Percentiles rank a stretch among this genome's conserved stretches.
phyloP scores from a whole-genome alignment of 2,113 vertebrate genomes.

The Prietella phreatophila region DNA sequence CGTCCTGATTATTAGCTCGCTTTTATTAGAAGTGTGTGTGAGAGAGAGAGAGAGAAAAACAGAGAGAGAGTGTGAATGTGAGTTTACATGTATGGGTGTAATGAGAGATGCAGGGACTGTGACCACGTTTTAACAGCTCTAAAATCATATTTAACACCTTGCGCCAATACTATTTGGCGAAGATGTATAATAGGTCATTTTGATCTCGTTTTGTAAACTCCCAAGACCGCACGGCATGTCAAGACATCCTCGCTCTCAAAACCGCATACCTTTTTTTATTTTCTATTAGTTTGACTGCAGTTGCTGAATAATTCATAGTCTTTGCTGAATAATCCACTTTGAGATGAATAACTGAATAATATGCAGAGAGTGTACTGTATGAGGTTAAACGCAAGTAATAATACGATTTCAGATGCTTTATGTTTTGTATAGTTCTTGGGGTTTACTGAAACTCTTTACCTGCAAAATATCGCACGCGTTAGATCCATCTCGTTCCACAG shows the following conservation, averaged over 20 bases:
- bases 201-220: not conserved
- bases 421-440: too few species aligned
- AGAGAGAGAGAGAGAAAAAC: not conserved
- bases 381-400: not conserved
- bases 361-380: not conserved
- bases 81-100: not conserved
- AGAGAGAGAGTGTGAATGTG: too few species aligned
- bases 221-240: not conserved
- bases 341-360: slow-evolving; percentile 20
- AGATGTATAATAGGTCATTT: not conserved
- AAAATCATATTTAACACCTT: not conserved
- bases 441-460: not conserved
- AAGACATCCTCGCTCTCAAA: not conserved
- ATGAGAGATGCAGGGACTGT: not conserved
- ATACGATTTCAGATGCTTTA: not conserved
- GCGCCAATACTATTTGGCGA: too few species aligned
- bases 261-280: not conserved
- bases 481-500: not conserved
- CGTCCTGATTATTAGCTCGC: not conserved
- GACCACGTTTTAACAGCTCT: not conserved
- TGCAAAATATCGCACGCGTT: not conserved
- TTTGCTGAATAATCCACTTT: not conserved
- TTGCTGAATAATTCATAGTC: slow-evolving; percentile 11
- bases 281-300: not conserved
- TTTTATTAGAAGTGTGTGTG: not conserved